A percentile compares a stretch with the other conserved stretches of the same genome.
Evolutionary conservation across 2,797 vertebrate species (phyloP).

Genomic region (Australoheros facetus): DNA sequence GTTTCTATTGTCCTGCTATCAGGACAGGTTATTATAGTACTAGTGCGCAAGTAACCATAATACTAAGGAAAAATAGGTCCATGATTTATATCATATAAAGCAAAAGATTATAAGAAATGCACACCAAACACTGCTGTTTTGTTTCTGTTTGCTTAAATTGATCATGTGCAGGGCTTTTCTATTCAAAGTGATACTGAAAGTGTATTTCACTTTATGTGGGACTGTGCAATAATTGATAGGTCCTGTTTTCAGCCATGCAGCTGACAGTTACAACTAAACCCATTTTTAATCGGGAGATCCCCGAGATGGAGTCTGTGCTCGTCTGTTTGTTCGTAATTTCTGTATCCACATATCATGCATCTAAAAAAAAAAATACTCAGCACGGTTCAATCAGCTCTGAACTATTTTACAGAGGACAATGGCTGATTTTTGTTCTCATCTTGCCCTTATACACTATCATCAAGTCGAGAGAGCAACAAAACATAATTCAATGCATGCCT

Average conservation of each 20-base stretch:
- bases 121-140: conserved; percentile 31
- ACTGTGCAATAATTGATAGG: conserved; percentile 65
- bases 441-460: conserved; percentile 18
- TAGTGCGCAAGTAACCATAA: conserved; percentile 34
- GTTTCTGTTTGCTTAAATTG: conserved; percentile 29
- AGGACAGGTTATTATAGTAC: conserved; percentile 25
- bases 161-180: conserved; percentile 45
- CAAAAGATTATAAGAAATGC: conserved; percentile 38
- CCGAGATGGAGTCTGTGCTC: conserved; percentile 46
- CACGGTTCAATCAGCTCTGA: conserved; percentile 20
- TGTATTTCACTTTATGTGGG: conserved; percentile 44
- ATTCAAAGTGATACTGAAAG: conserved; percentile 48
- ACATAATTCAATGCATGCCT: conserved; percentile 52
- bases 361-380: conserved; percentile 47
- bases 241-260: conserved; percentile 60
- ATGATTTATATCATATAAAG: conserved; percentile 54
- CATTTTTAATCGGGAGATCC: conserved; percentile 19
- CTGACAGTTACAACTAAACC: conserved; percentile 29
- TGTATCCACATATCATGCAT: conserved; percentile 58
- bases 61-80: conserved; percentile 35
- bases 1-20: conserved; percentile 6
- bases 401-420: conserved; percentile 10
- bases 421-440: conserved; percentile 35
- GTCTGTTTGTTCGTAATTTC: conserved; percentile 45
- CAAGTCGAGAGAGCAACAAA: conserved; percentile 22